phyloP scores from a whole-genome alignment of 1,140 invertebrate genomes.

The Rhopalosiphum padi region DNA sequence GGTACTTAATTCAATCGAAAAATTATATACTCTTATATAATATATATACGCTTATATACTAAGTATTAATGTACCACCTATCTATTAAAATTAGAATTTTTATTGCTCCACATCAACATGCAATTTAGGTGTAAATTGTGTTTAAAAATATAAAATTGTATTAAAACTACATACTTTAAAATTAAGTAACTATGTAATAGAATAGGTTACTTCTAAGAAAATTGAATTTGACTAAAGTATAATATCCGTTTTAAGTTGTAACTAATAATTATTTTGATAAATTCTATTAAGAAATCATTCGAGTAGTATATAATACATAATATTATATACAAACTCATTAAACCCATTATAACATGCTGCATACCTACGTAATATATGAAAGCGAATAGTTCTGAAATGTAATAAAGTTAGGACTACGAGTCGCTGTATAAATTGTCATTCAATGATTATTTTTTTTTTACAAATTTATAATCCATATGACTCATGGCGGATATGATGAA shows the following conservation, averaged over 20 bases:
- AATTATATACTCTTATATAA: too few species aligned
- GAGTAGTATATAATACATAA: not conserved
- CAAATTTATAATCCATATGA: not conserved
- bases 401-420: not conserved
- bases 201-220: not conserved
- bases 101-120: too few species aligned
- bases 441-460: not conserved
- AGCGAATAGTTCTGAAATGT: not conserved
- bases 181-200: not conserved
- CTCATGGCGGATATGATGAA: not conserved
- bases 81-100: not conserved
- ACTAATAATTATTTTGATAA: not conserved
- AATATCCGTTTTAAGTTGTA: not conserved
- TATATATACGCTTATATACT: too few species aligned
- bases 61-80: not conserved
- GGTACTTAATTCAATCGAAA: not conserved
- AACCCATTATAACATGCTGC: not conserved
- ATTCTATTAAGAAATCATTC: not conserved
- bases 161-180: not conserved
- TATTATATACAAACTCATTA: not conserved
- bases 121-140: too few species aligned
- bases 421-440: not conserved
- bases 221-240: not conserved
- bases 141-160: not conserved
- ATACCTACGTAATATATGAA: not conserved